Evolutionary conservation across 2,888 invertebrate genomes (phyloP).

Genomic region (Rhorus exstirpatorius): DNA sequence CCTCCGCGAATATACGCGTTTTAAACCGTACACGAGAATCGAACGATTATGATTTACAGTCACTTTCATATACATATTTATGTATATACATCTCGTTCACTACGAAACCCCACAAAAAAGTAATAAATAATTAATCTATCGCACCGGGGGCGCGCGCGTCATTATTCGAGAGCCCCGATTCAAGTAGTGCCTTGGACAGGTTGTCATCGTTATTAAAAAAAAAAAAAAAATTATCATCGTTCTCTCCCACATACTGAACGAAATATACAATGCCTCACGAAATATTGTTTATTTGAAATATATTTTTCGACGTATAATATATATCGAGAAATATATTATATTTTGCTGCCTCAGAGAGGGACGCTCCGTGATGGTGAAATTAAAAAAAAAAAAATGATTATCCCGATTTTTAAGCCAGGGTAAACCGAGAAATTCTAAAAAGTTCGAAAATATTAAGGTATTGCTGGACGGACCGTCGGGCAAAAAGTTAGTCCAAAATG

Average conservation of each 20-base stretch:
- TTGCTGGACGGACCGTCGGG: no score
- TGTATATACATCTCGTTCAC: conserved; percentile 24
- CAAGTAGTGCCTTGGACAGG: conserved; percentile 24
- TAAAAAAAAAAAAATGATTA: no score
- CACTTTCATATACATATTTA: conserved; percentile 26
- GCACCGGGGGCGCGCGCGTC: neutral
- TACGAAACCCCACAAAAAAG: conserved; percentile 32
- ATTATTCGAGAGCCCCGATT: conserved; percentile 14
- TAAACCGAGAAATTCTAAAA: no score
- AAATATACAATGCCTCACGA: no score
- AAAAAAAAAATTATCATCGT: conserved; percentile 19
- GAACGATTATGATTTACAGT: conserved; percentile 67
- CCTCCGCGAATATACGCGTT: conserved; percentile 22
- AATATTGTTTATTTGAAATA: no score
- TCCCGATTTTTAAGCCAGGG: no score
- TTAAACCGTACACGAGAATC: conserved; percentile 25
- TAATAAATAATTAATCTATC: conserved; percentile 50
- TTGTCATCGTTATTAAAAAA: conserved; percentile 32
- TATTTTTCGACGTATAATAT: no score
- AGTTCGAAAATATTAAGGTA: no score
- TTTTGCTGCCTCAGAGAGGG: no score
- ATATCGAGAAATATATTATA: no score
- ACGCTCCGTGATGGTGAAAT: no score
- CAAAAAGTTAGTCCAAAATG: no score
- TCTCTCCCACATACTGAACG: neutral